Evolutionary conservation across 2,113 vertebrate genomes (phyloP).

Genomic region (Corydoras maculifer): DNA sequence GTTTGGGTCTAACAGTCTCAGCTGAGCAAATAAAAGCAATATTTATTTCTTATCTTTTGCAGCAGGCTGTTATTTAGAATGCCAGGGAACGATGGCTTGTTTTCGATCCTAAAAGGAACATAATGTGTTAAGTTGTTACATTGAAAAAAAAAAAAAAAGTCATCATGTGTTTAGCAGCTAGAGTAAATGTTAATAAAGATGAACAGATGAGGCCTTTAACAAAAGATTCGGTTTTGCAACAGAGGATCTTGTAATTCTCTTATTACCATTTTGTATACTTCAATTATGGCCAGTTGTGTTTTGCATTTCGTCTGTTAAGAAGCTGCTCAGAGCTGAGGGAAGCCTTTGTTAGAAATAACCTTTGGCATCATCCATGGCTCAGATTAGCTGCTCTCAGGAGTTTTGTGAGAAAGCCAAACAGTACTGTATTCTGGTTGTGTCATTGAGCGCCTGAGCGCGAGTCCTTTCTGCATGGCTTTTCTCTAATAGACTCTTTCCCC

Average conservation of each 20-base stretch:
- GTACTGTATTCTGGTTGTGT: background rate
- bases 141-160: no score
- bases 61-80: background rate
- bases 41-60: constrained; percentile 8
- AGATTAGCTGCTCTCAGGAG: constrained; percentile 11
- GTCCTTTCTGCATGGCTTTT: constrained; percentile 9
- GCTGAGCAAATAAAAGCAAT: background rate
- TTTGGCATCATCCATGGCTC: background rate
- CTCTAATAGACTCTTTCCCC: constrained; percentile 28
- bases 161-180: no score
- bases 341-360: constrained; percentile 4
- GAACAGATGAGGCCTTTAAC: no score
- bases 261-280: background rate
- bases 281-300: background rate
- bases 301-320: background rate
- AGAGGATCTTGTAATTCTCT: background rate
- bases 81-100: no score
- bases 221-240: no score
- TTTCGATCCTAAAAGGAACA: no score
- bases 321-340: background rate
- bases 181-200: no score
- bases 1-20: constrained; percentile 9
- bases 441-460: background rate
- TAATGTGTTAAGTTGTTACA: no score
- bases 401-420: background rate